phyloP scores from a whole-genome alignment of 2,113 vertebrate species.

The Chascanopsetta lugubris region DNA sequence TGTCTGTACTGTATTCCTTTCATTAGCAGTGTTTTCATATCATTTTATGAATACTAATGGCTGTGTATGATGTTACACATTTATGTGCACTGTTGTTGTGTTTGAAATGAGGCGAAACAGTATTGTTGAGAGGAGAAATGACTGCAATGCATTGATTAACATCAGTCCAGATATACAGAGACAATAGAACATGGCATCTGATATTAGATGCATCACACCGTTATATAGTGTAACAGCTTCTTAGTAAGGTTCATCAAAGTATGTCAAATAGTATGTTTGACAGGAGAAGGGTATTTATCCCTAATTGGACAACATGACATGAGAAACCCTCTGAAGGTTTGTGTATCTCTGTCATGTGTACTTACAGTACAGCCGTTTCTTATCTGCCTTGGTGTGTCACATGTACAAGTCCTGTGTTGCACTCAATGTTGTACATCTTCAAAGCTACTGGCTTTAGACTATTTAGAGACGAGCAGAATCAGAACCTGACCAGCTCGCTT shows the following conservation, averaged over 20 bases:
- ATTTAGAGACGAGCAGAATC: slow-evolving; percentile 71
- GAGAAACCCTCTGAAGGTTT: background rate
- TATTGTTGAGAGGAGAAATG: slow-evolving; percentile 2
- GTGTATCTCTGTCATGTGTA: slow-evolving; percentile 20
- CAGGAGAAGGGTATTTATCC: slow-evolving; percentile 3
- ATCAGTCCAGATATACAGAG: slow-evolving; percentile 31
- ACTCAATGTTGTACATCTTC: slow-evolving; percentile 60
- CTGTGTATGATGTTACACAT: background rate
- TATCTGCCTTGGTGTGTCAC: slow-evolving; percentile 50
- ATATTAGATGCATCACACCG: slow-evolving; percentile 5
- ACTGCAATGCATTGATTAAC: slow-evolving; percentile 1
- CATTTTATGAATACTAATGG: background rate
- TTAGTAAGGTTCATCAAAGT: background rate
- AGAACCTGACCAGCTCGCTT: slow-evolving; percentile 71
- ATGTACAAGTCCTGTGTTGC: slow-evolving; percentile 60
- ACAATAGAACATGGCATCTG: slow-evolving; percentile 43
- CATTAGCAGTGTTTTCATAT: background rate
- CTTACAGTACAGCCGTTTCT: slow-evolving; percentile 21
- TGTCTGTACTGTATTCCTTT: background rate
- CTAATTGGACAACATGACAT: slow-evolving; percentile 11
- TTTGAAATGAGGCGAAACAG: background rate
- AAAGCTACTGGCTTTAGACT: slow-evolving; percentile 64
- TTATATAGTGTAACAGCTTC: background rate
- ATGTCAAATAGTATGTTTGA: slow-evolving; percentile 17
- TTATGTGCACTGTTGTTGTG: slow-evolving; percentile 1